phyloP scores from a whole-genome alignment of 2,113 vertebrate genomes.

The Rhinogobius similis region DNA sequence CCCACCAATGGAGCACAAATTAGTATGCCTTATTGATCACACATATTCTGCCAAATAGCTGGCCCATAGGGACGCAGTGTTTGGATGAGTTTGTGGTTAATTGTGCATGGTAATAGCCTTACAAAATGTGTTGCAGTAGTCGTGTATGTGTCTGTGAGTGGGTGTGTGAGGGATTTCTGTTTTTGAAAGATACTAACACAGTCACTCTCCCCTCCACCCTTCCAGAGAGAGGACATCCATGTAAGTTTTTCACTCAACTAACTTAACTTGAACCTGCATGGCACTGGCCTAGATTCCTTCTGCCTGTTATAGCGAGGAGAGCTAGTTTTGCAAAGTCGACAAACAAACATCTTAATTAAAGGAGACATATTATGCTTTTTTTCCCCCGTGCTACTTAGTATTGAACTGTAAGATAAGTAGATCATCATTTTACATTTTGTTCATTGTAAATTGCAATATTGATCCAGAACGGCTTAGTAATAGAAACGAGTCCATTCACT shows the following conservation, averaged over 20 bases:
- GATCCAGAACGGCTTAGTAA: no score
- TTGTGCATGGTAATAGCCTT: slow-evolving; percentile 64
- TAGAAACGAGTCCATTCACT: no score
- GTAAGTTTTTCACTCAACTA: slow-evolving; percentile 73
- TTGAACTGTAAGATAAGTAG: no score
- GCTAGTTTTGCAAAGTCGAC: not conserved
- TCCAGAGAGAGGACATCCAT: slow-evolving; percentile 85
- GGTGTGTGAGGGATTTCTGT: slow-evolving; percentile 39
- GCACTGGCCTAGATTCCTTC: not conserved
- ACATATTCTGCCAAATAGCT: slow-evolving; percentile 51
- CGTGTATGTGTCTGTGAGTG: slow-evolving; percentile 17
- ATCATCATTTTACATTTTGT: no score
- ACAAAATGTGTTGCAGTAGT: slow-evolving; percentile 25
- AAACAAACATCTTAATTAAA: no score
- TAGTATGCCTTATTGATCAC: slow-evolving; percentile 63
- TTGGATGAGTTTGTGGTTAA: slow-evolving; percentile 54
- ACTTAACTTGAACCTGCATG: slow-evolving; percentile 45
- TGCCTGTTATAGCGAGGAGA: slow-evolving; percentile 6
- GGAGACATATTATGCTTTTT: no score
- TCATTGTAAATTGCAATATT: no score
- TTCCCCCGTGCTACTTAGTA: no score
- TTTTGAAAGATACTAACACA: slow-evolving; percentile 64
- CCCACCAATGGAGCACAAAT: slow-evolving; percentile 35
- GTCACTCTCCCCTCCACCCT: slow-evolving; percentile 63
- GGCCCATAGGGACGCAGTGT: slow-evolving; percentile 45